Conservation (phyloP, 2,113 vertebrate species). For the Pampusana beccarii region DNA sequence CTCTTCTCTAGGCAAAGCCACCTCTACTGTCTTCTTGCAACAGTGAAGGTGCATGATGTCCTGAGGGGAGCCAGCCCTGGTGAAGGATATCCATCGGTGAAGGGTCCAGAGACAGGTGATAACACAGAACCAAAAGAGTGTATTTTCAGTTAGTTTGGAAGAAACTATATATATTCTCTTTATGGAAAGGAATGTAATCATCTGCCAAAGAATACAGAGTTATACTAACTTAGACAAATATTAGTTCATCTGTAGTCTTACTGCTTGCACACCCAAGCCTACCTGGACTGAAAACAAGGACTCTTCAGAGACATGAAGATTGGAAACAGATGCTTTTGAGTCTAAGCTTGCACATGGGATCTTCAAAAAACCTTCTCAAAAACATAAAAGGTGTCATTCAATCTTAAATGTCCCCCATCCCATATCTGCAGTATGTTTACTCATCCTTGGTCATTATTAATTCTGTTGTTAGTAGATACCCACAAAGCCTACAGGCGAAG, state of each 20-base stretch:
- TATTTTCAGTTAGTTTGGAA: not conserved
- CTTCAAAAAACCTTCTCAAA: not conserved
- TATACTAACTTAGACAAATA: not conserved
- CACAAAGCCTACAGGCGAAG: not conserved
- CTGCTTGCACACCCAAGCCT: not conserved
- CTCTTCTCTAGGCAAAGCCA: not conserved
- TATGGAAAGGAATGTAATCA: not conserved
- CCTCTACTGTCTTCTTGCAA: not conserved
- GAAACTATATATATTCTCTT: not conserved
- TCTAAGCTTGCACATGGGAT: not conserved
- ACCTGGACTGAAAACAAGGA: not conserved
- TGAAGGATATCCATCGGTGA: not conserved
- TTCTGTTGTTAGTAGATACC: not conserved
- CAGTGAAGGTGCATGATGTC: not conserved
- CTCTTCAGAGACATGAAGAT: not conserved
- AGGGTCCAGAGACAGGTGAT: not conserved
- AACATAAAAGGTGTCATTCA: constrained; percentile 7
- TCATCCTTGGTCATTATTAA: constrained; percentile 3
- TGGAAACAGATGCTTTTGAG: not conserved
- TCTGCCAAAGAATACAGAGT: not conserved
- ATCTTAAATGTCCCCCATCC: not conserved
- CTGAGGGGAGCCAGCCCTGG: not conserved
- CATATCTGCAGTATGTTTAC: not conserved
- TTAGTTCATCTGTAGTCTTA: not conserved
- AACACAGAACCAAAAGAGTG: not conserved